Evolutionary conservation across 2,113 vertebrate genomes (phyloP).

Genomic region (Madoqua kirkii): DNA sequence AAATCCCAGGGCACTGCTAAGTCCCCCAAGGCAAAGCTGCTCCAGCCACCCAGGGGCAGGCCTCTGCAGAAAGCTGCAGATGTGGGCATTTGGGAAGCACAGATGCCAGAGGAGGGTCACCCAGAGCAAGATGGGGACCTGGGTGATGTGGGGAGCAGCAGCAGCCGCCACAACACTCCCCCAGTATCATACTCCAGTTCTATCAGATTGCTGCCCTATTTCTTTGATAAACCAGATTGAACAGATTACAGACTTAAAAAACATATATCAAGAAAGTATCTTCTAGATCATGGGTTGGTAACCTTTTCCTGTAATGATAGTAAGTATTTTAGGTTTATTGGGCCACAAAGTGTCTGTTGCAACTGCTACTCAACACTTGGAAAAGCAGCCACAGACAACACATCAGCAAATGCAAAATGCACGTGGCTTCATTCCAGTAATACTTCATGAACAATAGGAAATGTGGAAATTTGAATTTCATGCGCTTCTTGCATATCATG

Average conservation of each 20-base stretch:
- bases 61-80: neutral
- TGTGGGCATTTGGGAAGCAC: neutral
- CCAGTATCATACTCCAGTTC: neutral
- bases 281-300: neutral
- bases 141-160: neutral
- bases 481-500: neutral
- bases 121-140: neutral
- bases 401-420: neutral
- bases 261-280: neutral
- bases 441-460: neutral
- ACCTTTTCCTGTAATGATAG: neutral
- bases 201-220: neutral
- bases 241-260: neutral
- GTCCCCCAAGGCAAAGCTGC: neutral
- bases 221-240: neutral
- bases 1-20: neutral
- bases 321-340: neutral
- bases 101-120: neutral
- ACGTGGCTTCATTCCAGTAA: neutral
- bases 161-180: neutral
- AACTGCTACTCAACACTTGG: neutral
- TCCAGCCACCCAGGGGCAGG: neutral
- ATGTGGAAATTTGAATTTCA: neutral
- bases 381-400: neutral
- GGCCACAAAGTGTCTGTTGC: neutral